Evolutionary conservation across 2,113 vertebrate genomes (phyloP), one percentile per base, ranked within the genome.

Genomic region (Ceuthmochares aereus): DNA sequence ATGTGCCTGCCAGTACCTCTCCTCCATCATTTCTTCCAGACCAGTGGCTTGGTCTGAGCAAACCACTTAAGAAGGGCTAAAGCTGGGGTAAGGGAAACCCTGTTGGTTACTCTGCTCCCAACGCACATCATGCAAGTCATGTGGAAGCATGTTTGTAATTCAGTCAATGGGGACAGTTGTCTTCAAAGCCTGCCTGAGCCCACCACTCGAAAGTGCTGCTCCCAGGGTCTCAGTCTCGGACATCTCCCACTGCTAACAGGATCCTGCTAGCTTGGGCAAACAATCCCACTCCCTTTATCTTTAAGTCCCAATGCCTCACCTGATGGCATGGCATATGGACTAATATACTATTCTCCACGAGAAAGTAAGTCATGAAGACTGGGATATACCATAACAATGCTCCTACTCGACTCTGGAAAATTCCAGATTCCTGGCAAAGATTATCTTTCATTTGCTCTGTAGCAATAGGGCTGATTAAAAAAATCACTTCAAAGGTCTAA

Each of bases 301-400:
- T 23, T 8, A 67, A 63, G 21, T 45, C 59, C 43, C 59, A 55
- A 18, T 20, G 40, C 36, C 30, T 54, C 62, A 67, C 14, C 12
- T 55, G 69, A 81, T 51, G 12, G 34, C 23, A 25, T 0, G 0
- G 12, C 14, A 3, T 73, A 76, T 1, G 4, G 32, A 64, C 34
- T 73, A 45, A 76, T 14, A n/a, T 1, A 54, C 9, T n/a, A 10
- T 10, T 49, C 21, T 49, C 4, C 12, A 23, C 3, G 12, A 83
- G 84, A 70, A 74, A 6, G 26, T 89, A 34, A 21, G 10, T 21
- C 43, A 76, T 37, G 66, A 86, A 56, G 21, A 32, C 4, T 9
- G 14, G 12, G 37, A 59, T 16, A 45, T 16, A 55, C 32, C 13
- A 27, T 26, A 81, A 32, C 25, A 64, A 29, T 21, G 19, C 11